A percentile compares a stretch with the other conserved stretches of the same genome.
Evolutionary conservation across 2,888 invertebrate genomes (phyloP).

Genomic region (Acronicta leporina): DNA sequence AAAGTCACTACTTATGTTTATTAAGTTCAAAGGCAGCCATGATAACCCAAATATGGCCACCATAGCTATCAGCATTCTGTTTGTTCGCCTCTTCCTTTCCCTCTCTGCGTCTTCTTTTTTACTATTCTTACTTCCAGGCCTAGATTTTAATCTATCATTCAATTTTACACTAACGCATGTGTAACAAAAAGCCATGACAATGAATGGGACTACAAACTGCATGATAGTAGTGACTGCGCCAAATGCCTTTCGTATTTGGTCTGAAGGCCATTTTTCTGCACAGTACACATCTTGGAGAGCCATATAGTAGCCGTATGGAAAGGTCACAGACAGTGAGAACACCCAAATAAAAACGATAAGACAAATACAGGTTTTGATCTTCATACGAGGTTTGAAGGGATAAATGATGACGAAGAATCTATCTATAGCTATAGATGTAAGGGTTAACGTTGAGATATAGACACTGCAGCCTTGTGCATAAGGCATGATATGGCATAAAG

Average conservation of each 20-base stretch:
- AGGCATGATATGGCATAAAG: conserved; percentile 95
- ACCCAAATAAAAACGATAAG: conserved; percentile 95
- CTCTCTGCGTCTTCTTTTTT: conserved; percentile 94
- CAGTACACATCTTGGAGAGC: conserved; percentile 89
- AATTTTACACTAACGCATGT: conserved; percentile 94
- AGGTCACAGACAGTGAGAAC: conserved; percentile 93
- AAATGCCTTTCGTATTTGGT: conserved; percentile 92
- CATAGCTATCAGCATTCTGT: conserved; percentile 97
- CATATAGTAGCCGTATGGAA: conserved; percentile 96
- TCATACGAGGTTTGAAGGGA: conserved; percentile 95
- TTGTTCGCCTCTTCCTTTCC: conserved; percentile 94
- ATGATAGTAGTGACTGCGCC: conserved; percentile 94
- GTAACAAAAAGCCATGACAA: conserved; percentile 96
- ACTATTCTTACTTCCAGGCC: conserved; percentile 93
- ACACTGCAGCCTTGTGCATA: conserved; percentile 96
- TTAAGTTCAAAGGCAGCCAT: conserved; percentile 95
- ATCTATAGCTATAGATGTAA: conserved; percentile 97
- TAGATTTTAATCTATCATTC: conserved; percentile 92
- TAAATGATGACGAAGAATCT: conserved; percentile 97
- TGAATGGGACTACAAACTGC: conserved; percentile 96
- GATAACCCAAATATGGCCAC: conserved; percentile 96
- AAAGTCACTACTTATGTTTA: conserved; percentile 93
- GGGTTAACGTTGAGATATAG: conserved; percentile 96
- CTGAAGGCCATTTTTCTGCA: conserved; percentile 94
- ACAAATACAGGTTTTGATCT: conserved; percentile 92